phyloP scores from a whole-genome alignment of 2,888 invertebrate genomes.

The Malthinus seriepunctatus region DNA sequence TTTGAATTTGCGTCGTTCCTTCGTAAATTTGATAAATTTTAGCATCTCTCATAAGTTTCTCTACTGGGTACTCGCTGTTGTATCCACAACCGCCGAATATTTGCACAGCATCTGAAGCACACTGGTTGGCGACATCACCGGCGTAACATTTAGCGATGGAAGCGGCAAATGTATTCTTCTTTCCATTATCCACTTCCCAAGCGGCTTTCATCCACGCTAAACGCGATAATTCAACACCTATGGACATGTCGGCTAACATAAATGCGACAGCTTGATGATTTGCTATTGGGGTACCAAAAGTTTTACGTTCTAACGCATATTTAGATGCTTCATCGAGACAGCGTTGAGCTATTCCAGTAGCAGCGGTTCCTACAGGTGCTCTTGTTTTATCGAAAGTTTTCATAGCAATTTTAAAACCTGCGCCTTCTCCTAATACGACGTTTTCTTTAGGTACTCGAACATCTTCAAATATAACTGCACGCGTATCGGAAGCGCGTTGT shows the following conservation, averaged over 20 bases:
- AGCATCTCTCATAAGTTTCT: conserved; percentile 99
- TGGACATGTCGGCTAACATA: conserved; percentile 94
- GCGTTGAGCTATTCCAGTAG: conserved; percentile 88
- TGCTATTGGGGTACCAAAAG: conserved; percentile 86
- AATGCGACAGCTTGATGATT: conserved; percentile 90
- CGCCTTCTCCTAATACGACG: conserved; percentile 85
- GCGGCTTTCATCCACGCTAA: conserved; percentile 87
- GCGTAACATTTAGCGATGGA: conserved; percentile 96
- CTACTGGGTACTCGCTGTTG: conserved; percentile 96
- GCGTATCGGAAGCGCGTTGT: conserved; percentile 92
- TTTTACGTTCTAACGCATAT: conserved; percentile 89
- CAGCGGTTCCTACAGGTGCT: conserved; percentile 90
- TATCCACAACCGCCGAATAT: conserved; percentile 95
- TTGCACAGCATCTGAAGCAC: conserved; percentile 93
- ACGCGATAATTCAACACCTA: conserved; percentile 85
- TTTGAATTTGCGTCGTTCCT: conserved; percentile 96
- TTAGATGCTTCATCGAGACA: conserved; percentile 92
- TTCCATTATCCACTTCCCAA: conserved; percentile 87
- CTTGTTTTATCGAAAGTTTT: conserved; percentile 93
- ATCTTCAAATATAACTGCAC: conserved; percentile 96
- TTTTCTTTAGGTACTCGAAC: conserved; percentile 94
- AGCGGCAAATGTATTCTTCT: conserved; percentile 81
- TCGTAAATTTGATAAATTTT: conserved; percentile 99
- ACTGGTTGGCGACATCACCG: conserved; percentile 93
- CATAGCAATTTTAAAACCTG: conserved; percentile 98